A percentile compares a stretch with the other conserved stretches of the same genome.
Evolutionary conservation across 2,113 vertebrate species (phyloP).

Genomic region (Apteryx mantelli): DNA sequence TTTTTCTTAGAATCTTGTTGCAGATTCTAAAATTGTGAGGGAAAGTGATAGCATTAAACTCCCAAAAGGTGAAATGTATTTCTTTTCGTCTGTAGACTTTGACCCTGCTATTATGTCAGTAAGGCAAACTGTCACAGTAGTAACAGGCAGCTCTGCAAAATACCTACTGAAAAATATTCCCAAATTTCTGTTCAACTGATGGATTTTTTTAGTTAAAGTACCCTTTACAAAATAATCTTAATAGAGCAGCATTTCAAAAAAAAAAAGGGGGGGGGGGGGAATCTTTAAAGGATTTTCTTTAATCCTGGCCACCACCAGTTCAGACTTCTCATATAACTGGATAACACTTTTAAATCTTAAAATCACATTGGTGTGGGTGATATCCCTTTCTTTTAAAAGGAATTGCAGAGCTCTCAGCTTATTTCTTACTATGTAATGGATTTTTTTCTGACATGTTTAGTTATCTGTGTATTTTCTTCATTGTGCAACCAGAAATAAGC

Average conservation of each 20-base stretch:
- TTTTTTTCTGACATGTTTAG: conserved; percentile 35
- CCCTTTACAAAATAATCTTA: conserved; percentile 38
- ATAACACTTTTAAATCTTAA: conserved; percentile 58
- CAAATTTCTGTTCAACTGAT: background rate
- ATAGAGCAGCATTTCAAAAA: background rate
- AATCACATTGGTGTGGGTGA: conserved; percentile 22
- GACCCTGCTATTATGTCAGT: background rate
- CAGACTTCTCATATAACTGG: conserved; percentile 42
- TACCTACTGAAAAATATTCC: background rate
- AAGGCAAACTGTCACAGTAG: background rate
- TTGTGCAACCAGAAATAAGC: conserved; percentile 47
- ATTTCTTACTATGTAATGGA: conserved; percentile 22
- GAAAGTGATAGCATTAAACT: background rate
- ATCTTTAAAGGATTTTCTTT: conserved; percentile 39
- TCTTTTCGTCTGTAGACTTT: background rate
- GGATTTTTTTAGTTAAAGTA: conserved; percentile 31
- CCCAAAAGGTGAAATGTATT: background rate
- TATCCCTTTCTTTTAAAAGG: conserved; percentile 12
- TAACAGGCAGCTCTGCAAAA: background rate
- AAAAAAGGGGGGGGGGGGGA: background rate
- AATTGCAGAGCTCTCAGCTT: conserved; percentile 10
- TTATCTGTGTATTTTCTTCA: conserved; percentile 36
- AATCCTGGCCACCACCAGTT: conserved; percentile 43
- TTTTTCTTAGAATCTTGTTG: background rate
- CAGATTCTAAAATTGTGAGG: background rate